phyloP scores from a whole-genome alignment of 1,140 invertebrate species.

The Uloborus diversus region DNA sequence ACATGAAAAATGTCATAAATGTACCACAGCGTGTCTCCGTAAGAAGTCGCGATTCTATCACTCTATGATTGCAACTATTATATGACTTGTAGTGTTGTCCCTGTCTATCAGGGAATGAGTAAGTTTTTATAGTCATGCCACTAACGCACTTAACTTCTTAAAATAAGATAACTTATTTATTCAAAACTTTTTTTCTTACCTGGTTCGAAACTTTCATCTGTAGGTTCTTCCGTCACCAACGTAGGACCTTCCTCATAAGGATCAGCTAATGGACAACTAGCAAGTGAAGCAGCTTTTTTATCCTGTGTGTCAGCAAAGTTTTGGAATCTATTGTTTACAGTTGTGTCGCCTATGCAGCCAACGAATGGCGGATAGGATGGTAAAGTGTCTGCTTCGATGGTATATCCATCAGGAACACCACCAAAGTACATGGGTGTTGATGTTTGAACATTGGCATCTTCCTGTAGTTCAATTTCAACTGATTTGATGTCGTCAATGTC shows the following conservation, averaged over 20 bases:
- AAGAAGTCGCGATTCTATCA: too few species aligned
- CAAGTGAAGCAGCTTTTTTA: conserved; percentile 73
- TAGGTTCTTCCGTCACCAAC: not conserved
- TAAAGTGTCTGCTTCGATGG: conserved; percentile 63
- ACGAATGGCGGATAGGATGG: conserved; percentile 70
- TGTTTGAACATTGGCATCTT: conserved; percentile 68
- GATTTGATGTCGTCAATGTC: conserved; percentile 82
- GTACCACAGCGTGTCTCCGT: too few species aligned
- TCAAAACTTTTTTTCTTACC: too few species aligned
- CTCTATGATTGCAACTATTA: too few species aligned
- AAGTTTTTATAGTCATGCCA: too few species aligned
- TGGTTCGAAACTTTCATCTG: too few species aligned
- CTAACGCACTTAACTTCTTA: too few species aligned
- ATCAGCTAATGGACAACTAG: conserved; percentile 71
- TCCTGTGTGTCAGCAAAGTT: conserved; percentile 81
- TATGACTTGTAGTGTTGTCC: too few species aligned
- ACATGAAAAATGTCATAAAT: too few species aligned
- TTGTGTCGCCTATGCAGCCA: conserved; percentile 88
- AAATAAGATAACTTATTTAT: too few species aligned
- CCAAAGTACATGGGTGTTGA: conserved; percentile 80
- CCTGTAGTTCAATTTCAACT: conserved; percentile 67
- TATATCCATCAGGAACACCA: conserved; percentile 75
- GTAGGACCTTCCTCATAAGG: not conserved
- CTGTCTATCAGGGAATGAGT: too few species aligned
- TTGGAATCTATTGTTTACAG: conserved; percentile 80